Percentiles rank a stretch among this genome's conserved stretches.
phyloP scores from a whole-genome alignment of 2,888 invertebrate species.

The Volucella inanis region DNA sequence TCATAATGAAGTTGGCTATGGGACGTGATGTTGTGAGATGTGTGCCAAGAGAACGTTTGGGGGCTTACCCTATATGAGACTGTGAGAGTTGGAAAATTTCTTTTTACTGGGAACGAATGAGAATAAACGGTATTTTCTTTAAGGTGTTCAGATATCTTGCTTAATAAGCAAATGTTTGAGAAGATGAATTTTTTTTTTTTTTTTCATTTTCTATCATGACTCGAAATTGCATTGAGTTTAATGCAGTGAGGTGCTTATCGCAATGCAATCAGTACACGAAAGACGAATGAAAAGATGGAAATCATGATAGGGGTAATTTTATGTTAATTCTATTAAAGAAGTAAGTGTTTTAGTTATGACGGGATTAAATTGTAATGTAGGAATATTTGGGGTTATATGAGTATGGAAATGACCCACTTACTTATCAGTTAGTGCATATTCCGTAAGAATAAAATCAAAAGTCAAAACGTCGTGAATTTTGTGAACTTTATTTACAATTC shows the following conservation, averaged over 20 bases:
- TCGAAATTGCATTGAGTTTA: conserved; percentile 1
- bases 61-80: background rate
- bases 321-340: background rate
- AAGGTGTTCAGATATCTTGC: conserved; percentile 61
- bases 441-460: too few relatives aligned
- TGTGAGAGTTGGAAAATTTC: conserved; percentile 5
- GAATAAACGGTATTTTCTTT: conserved; percentile 19
- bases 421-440: too few relatives aligned
- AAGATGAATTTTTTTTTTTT: conserved; percentile 58
- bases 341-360: too few relatives aligned
- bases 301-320: conserved; percentile 14
- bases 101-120: conserved; percentile 7
- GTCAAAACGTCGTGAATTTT: too few relatives aligned
- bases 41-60: background rate
- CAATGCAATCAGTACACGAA: conserved; percentile 63
- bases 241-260: conserved; percentile 44
- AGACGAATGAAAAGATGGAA: background rate
- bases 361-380: too few relatives aligned
- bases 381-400: too few relatives aligned
- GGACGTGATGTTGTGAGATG: conserved; percentile 17
- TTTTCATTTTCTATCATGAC: conserved; percentile 9
- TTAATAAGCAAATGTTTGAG: conserved; percentile 72
- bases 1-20: conserved; percentile 55
- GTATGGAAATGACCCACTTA: too few relatives aligned
- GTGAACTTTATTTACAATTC: too few relatives aligned